Evolutionary conservation across 2,888 invertebrate species (phyloP), one percentile per base, ranked within the genome.

Genomic region (Leuctra nigra): DNA sequence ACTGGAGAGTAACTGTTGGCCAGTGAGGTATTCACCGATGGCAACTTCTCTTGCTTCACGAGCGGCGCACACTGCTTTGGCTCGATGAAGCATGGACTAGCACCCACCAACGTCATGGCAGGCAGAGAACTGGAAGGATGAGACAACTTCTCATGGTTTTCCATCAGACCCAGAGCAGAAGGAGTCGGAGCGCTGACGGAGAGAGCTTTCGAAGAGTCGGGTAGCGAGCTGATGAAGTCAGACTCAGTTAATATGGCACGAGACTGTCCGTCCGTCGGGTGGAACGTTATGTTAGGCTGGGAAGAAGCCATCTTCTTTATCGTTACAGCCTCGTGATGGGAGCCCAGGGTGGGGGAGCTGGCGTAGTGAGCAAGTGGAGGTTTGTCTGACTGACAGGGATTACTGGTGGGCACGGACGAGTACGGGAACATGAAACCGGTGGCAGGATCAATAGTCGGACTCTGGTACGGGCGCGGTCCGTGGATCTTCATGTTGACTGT

Each of bases 111-210:
- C 9, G 53, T 18, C 29, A 57, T 46, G 29, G 55, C 50, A 22
- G 58, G 55, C 7, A 59, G 29, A 23, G 55, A 56, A 33, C 29
- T 24, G 22, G 59, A 53, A 39, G 58, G 33, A 24, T 48, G 47
- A 2, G 16, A 16, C 20, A 33, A 9, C 4, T 23, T 25, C 22
- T 41, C 36, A n/a, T 41, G 22, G 9, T 44, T 48, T 22, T 44
- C 41, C 11, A 61, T 58, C 38, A 59, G 55, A 38, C 53, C 58
- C 25, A 76, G 70, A 71, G 76, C 75, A 64, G 80, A 79, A 64
- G 74, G 76, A 66, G 80, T 80, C 20, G 84, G 83, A 63, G 83
- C 83, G 63, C 83, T 82, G 16, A 76, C 78, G 16, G 82, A 80
- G 65, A 81, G 73, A 53, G 53, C 48, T 22, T 78, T 75, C 25